A percentile compares a stretch with the other conserved stretches of the same genome.
Conservation (phyloP, 2,888 invertebrate genomes). For the Hemicrepidius hirtus region DNA sequence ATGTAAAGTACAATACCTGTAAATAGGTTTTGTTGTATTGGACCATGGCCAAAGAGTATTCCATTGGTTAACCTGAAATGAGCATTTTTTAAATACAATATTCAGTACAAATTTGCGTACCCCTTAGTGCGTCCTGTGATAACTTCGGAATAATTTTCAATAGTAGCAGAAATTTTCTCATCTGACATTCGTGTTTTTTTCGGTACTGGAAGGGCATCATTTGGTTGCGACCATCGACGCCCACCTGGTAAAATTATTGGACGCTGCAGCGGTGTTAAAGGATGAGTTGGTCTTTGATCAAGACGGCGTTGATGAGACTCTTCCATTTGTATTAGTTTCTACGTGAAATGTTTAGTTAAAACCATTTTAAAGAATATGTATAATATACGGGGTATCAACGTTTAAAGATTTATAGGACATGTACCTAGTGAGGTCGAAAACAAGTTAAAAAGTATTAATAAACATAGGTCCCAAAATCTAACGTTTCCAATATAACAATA, state of each 20-base stretch:
- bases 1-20: slow-evolving; percentile 73
- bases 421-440: no score
- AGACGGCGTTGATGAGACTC: slow-evolving; percentile 72
- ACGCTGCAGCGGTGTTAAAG: slow-evolving; percentile 79
- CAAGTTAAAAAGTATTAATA: no score
- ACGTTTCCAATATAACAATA: no score
- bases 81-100: slow-evolving; percentile 56
- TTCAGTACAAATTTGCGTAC: slow-evolving; percentile 74
- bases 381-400: no score
- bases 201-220: slow-evolving; percentile 77
- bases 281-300: slow-evolving; percentile 74
- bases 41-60: slow-evolving; percentile 79
- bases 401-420: no score
- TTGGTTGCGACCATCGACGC: slow-evolving; percentile 85
- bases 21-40: slow-evolving; percentile 73
- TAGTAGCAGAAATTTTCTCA: slow-evolving; percentile 89
- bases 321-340: slow-evolving; percentile 67
- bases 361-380: no score
- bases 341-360: slow-evolving; percentile 63
- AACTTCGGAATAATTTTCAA: slow-evolving; percentile 90
- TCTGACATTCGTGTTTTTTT: slow-evolving; percentile 81
- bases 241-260: slow-evolving; percentile 87
- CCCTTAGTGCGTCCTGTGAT: slow-evolving; percentile 89
- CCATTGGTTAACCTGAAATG: slow-evolving; percentile 80
- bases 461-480: no score